Conservation (phyloP, 1,140 invertebrate species). For the Nomia melanderi region DNA sequence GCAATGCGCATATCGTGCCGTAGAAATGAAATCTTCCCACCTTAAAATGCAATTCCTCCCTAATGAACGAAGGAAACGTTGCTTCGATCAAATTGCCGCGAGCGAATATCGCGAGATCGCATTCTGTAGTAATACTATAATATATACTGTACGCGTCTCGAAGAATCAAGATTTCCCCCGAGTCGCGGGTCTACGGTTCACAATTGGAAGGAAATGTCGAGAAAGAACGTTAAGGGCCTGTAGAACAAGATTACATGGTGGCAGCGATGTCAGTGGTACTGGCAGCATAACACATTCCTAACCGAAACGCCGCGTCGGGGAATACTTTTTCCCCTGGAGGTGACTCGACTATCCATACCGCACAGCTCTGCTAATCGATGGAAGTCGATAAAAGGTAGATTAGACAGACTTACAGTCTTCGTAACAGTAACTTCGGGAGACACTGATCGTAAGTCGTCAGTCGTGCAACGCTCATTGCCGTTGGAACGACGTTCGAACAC, state of each 20-base stretch:
- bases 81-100: neutral
- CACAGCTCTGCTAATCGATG: conserved; percentile 34
- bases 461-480: conserved; percentile 67
- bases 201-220: neutral
- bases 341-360: conserved; percentile 20
- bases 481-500: conserved; percentile 19
- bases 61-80: no score
- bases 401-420: conserved; percentile 60
- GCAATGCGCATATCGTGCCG: no score
- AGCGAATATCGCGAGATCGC: neutral
- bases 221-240: neutral
- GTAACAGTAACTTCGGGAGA: conserved; percentile 16
- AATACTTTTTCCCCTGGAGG: conserved; percentile 24
- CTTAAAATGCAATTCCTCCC: neutral
- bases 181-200: neutral
- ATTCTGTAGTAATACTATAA: neutral
- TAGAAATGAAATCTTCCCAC: neutral
- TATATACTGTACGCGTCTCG: no score
- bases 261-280: neutral
- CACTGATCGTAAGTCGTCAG: conserved; percentile 65
- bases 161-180: neutral
- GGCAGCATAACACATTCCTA: neutral
- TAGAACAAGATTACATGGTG: neutral
- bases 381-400: conserved; percentile 76
- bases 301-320: neutral